A percentile compares a stretch with the other conserved stretches of the same genome.
phyloP scores from a whole-genome alignment of 2,113 vertebrate genomes.

The Hoplias malabaricus region DNA sequence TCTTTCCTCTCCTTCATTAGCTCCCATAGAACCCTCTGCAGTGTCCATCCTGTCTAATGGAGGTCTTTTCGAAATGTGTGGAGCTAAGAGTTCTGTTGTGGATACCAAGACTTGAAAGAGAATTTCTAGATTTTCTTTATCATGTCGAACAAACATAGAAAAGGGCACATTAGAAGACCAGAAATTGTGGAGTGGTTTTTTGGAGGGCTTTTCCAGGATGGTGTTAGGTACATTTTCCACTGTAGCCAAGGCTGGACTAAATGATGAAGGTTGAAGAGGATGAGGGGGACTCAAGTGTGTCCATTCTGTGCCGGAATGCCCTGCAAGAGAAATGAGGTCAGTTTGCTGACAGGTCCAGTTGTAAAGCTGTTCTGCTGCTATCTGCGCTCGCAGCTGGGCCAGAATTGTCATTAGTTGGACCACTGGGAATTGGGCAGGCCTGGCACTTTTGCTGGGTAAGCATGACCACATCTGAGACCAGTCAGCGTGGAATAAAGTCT shows the following conservation, averaged over 20 bases:
- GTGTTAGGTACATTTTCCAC: neutral
- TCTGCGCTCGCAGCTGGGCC: constrained; percentile 57
- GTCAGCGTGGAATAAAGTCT: constrained; percentile 33
- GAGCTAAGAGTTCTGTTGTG: constrained; percentile 59
- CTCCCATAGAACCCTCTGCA: neutral
- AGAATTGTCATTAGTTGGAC: constrained; percentile 59
- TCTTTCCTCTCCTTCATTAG: neutral
- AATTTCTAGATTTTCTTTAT: constrained; percentile 58
- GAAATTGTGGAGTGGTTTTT: neutral
- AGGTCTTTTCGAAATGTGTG: constrained; percentile 42
- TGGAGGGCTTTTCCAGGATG: neutral
- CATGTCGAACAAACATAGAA: constrained; percentile 44
- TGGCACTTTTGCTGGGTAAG: constrained; percentile 16
- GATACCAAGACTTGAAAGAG: constrained; percentile 62
- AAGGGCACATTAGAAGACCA: constrained; percentile 37
- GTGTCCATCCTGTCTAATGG: neutral
- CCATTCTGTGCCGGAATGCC: neutral
- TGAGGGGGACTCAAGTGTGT: neutral
- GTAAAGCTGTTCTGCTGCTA: constrained; percentile 57
- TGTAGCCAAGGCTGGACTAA: neutral
- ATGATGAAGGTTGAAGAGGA: neutral
- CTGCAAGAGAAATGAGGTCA: constrained; percentile 24
- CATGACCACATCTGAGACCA: neutral
- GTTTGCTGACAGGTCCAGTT: constrained; percentile 56
- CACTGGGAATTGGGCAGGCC: constrained; percentile 52